Percentiles rank a stretch among this genome's conserved stretches.
phyloP scores from a whole-genome alignment of 2,888 invertebrate genomes.

The Lysandra bellargus region DNA sequence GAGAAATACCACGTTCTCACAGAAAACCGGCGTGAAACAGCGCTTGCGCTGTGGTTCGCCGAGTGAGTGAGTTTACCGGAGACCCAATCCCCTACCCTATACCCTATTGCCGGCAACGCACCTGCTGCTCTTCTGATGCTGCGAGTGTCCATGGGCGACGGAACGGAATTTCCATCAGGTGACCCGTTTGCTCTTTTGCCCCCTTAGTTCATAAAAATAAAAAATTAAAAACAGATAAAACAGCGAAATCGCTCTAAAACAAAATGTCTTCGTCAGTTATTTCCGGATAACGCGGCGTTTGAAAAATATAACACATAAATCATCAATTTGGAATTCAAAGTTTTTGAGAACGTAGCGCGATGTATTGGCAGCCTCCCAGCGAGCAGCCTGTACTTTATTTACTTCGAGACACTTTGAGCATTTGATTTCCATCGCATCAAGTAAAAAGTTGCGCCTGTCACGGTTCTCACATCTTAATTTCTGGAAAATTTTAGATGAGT shows the following conservation, averaged over 20 bases:
- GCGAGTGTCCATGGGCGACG: no score
- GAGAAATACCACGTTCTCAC: no score
- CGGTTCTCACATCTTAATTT: not conserved
- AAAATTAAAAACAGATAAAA: slow-evolving; percentile 2
- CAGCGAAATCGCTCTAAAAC: slow-evolving; percentile 21
- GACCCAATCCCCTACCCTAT: no score
- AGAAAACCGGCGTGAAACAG: no score
- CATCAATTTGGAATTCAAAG: slow-evolving; percentile 31
- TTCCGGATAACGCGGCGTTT: slow-evolving; percentile 20
- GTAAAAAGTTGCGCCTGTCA: not conserved
- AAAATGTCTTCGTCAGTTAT: slow-evolving; percentile 22
- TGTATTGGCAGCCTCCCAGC: slow-evolving; percentile 27
- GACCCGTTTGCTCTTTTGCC: no score
- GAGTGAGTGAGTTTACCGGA: no score
- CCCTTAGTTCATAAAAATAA: no score
- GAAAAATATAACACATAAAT: slow-evolving; percentile 30
- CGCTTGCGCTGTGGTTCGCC: no score
- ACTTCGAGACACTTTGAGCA: slow-evolving; percentile 25
- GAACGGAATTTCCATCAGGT: no score
- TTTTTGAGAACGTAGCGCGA: slow-evolving; percentile 21
- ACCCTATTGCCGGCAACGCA: no score
- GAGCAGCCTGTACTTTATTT: slow-evolving; percentile 25
- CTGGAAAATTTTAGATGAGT: not conserved
- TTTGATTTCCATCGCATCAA: slow-evolving; percentile 24
- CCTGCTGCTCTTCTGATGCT: no score